Base-by-base conservation (phyloP, 92 coral and sea anemone species). In the Siderastrea radians region DNA sequence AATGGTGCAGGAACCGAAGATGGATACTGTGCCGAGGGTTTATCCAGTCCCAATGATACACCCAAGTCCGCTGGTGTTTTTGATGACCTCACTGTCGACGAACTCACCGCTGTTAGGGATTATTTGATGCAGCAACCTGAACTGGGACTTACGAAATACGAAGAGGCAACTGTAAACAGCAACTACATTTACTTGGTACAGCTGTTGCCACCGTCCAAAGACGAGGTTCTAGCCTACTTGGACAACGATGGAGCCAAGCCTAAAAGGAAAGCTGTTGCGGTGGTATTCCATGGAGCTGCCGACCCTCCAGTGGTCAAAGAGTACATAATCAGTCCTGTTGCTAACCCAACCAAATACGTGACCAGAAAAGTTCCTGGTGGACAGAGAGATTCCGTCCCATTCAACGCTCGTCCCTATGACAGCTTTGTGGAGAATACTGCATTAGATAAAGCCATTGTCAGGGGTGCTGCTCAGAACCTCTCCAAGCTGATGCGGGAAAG, bases 401-500 rank as follows among this genome's bases (percentile, higher is more conserved):
- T 91, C 63, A 88, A 93, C 81, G 77, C 96, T 6, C 94, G 96
- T 0, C 96, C 96, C 13, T 63, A 63, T 11, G 87, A 91, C 78
- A 2, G 16, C 3, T 45, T 4, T 38, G 76, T 71, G 11, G 80
- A 83, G 68, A 44, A 13, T 5, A 26, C 8, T 7, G 84, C 47
- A 7, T 3, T 93, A 15, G 1, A n/a, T 3, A 1, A 49, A 3
- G 90, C 57, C 8, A 49, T 81, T 9, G 11, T 91, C 38, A 9
- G 47, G 1, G 47, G 51, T 3, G 75, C 86, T 3, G 52, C 88
- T 14, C 52, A 57, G 17, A 87, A 64, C 78, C 85, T 84, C 26
- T 64, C 85, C 17, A 78, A 75, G 72, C 73, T 93, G 49, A 68
- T 93, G 85, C 70, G 17, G 1, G 94, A 93, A 64, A 91, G 94